Base-by-base conservation (phyloP, 1,140 invertebrate genomes). In the Radopholus similis region DNA sequence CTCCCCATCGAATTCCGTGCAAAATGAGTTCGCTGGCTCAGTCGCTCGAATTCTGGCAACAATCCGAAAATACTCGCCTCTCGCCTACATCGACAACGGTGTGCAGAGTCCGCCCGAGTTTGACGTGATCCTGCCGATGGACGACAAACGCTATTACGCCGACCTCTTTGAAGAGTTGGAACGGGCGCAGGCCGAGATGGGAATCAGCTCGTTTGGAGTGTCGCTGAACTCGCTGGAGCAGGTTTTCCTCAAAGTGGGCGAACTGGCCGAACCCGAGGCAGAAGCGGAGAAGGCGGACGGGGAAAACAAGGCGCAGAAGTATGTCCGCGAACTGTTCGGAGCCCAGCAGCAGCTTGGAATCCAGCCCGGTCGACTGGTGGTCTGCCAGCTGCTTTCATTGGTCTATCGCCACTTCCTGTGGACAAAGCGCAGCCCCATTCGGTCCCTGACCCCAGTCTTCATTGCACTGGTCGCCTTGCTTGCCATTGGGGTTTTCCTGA, bases 201-300 rank as follows among this genome's bases (percentile, higher is more conserved):
- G 35, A 13, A 74, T 75, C 26, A 38, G 49, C 21, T 77, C 75
- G 4, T 75, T 78, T 40, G 73, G 73, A 28, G 63, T 75, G 6
- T 75, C 71, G 13, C 72, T 77, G 28, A 75, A 78, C 40, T 74
- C 73, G 0, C 49, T 75, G n/a, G 73, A 75, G 53, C 73, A 75
- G 72, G 75, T 75, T 8, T 75, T 75, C 40, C 51, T 75, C 15
- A 59, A 37, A 38, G 73, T 78, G 4, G 73, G 66, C 26, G 73
- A 75, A 62, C n/a, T 73, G 8, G 74, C 54, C 44, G 75, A 66
- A 30, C n/a, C 71, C 5, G 23, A 11, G 23, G 47, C 30, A 4
- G 23, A 70, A 4, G 23, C 21, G 23, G n/a, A 26, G 9, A 53
- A 72, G 13, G 32, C 32, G 5, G 60, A 66, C 34, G 15, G 13